phyloP scores from a whole-genome alignment of 2,888 invertebrate genomes.

The Cantharis lateralis region DNA sequence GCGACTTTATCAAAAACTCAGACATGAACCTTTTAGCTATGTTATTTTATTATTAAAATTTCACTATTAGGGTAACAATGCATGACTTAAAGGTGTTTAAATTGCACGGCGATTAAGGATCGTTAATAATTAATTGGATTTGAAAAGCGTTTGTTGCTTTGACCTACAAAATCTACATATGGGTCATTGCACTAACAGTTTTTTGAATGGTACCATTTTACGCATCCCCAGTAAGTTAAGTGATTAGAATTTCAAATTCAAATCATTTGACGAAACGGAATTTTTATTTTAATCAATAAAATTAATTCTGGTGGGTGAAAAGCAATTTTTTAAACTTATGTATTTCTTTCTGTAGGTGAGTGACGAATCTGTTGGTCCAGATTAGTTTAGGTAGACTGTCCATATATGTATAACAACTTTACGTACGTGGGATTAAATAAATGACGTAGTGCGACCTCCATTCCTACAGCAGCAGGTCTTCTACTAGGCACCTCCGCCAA shows the following conservation, averaged over 20 bases:
- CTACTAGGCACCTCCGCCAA: slow-evolving; percentile 33
- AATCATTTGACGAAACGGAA: background rate
- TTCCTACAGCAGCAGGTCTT: slow-evolving; percentile 36
- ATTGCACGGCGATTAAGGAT: background rate
- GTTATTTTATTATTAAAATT: background rate
- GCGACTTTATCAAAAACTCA: background rate
- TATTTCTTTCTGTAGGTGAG: background rate
- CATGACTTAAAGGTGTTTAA: background rate
- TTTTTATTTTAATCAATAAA: background rate
- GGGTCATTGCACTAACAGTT: background rate
- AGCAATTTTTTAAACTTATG: background rate
- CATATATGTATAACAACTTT: slow-evolving; percentile 52
- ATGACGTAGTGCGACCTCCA: slow-evolving; percentile 41
- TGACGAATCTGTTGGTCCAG: slow-evolving; percentile 17
- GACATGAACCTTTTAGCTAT: background rate
- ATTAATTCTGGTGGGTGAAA: background rate
- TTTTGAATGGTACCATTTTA: background rate
- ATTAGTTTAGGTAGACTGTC: slow-evolving; percentile 27
- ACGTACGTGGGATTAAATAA: slow-evolving; percentile 44
- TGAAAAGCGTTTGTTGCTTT: background rate
- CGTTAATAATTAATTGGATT: background rate
- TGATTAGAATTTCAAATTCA: background rate
- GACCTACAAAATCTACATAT: slow-evolving; percentile 1
- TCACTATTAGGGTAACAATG: background rate
- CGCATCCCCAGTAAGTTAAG: background rate